These are phyloP conservation scores for Mirounga angustirostris DNA, from an alignment of 2,113 vertebrate species.

Conservation along the genomic window DNA sequence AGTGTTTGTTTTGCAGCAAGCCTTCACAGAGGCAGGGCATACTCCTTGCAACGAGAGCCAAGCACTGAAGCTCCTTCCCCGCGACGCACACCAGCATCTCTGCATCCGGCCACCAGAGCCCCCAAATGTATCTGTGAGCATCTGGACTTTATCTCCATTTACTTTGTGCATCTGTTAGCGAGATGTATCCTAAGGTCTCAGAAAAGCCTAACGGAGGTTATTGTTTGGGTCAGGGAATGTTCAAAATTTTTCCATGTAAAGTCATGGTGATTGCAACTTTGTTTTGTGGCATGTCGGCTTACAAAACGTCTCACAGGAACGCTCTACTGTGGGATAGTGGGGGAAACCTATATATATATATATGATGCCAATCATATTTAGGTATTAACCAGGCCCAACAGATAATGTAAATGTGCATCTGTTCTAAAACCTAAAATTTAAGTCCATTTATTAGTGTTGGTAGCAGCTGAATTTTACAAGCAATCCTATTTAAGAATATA, in stretches of 20 bases:
- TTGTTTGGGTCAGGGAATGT: not conserved
- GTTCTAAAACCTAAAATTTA: not conserved
- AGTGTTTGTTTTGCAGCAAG: not conserved
- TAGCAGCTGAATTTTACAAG: not conserved
- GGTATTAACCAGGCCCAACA: not conserved
- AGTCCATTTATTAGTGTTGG: not conserved
- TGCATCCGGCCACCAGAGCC: not conserved
- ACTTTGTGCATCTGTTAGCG: not conserved
- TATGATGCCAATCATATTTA: not conserved
- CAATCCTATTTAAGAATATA: not conserved
- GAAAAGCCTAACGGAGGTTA: not conserved
- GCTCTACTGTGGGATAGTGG: not conserved
- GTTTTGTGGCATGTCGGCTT: not conserved
- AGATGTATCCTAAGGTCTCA: not conserved
- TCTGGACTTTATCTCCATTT: not conserved
- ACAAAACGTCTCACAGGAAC: not conserved
- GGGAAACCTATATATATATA: not conserved
- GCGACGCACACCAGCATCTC: too few relatives aligned
- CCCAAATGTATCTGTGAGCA: not conserved
- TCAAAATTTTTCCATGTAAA: not conserved
- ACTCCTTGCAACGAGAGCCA: fast-evolving
- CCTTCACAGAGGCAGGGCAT: not conserved
- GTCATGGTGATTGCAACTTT: not conserved
- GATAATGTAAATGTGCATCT: not conserved
- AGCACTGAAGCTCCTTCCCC: not conserved